Base-by-base conservation (phyloP, 2,888 invertebrate species). In the Crocallis elinguaria region DNA sequence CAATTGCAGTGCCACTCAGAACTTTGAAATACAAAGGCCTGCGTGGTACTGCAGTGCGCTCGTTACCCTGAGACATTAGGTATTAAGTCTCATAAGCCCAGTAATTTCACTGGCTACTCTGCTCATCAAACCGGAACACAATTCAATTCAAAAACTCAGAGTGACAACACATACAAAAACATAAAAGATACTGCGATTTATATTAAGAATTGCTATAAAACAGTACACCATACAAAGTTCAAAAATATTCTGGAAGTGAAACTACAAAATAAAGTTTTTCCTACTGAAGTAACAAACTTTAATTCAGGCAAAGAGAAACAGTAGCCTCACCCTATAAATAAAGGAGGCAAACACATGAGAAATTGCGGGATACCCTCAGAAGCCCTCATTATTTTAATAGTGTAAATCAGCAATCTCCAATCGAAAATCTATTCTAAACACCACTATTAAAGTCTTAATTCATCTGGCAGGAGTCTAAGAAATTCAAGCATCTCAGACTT, bases 301-400 rank as follows among this genome's bases (percentile, higher is more conserved):
- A 60, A 59, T 57, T 62, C 51, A 51, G 57, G 42, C 63, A 75
- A 78, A 77, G 75, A 74, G 74, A 76, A 79, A 84, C 86, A 82
- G 87, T 78, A 85, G 86, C 83, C 75, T 79, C 81, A 71, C 74
- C 82, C 77, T 78, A 88, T 86, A 88, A 88, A 88, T 86, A 88
- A 86, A 84, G 76, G 73, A 79, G 67, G 73, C 77, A 79, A 86
- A 83, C 85, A 84, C 81, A 85, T 79, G 86, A 88, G 86, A 86
- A 86, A 88, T 86, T 85, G 84, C 84, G 69, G 74, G 81, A 79
- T 82, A 84, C 84, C 85, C 84, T 83, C 75, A 83, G 83, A 84
- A 84, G 79, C 69, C 75, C 84, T 85, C 86, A 87, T 88, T 87
- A 89, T 86, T 88, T 86, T 86, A 87, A 87, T 84, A 82, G 82